Evolutionary conservation across 2,113 vertebrate species (phyloP).

Genomic region (Platichthys stellatus): DNA sequence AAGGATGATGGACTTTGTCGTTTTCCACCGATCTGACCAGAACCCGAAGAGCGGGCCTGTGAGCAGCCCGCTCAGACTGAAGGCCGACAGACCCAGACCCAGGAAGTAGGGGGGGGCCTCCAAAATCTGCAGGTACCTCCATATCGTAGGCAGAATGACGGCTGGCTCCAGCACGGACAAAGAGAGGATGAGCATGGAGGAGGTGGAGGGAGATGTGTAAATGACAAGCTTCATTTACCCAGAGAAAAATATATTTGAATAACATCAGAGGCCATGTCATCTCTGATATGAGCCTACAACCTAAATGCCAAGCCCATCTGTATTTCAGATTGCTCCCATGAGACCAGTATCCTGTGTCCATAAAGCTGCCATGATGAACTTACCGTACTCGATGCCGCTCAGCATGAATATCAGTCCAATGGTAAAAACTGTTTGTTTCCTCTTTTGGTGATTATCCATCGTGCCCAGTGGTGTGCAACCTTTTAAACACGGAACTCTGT

Average conservation of each 20-base stretch:
- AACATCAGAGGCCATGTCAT: slow-evolving; percentile 13
- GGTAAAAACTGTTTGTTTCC: slow-evolving; percentile 80
- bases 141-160: slow-evolving; percentile 88
- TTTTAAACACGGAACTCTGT: slow-evolving; percentile 36
- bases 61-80: slow-evolving; percentile 84
- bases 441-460: slow-evolving; percentile 80
- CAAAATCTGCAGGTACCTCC: slow-evolving; percentile 85
- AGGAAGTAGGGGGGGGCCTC: slow-evolving; percentile 86
- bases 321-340: slow-evolving; percentile 23
- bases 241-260: slow-evolving; percentile 21
- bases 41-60: slow-evolving; percentile 84
- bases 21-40: slow-evolving; percentile 83
- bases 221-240: slow-evolving; percentile 16
- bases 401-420: slow-evolving; percentile 86
- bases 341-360: slow-evolving; percentile 27
- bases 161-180: slow-evolving; percentile 63
- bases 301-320: slow-evolving; percentile 27
- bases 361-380: slow-evolving; percentile 55
- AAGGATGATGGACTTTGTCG: slow-evolving; percentile 84
- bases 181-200: background rate
- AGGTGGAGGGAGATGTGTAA: slow-evolving; percentile 1
- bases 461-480: slow-evolving; percentile 13
- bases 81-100: slow-evolving; percentile 86
- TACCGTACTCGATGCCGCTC: slow-evolving; percentile 87
- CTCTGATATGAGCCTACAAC: slow-evolving; percentile 18